These are phyloP conservation scores for Ericerus pela DNA, from an alignment of 1,140 invertebrate species.

Conservation along the genomic window DNA sequence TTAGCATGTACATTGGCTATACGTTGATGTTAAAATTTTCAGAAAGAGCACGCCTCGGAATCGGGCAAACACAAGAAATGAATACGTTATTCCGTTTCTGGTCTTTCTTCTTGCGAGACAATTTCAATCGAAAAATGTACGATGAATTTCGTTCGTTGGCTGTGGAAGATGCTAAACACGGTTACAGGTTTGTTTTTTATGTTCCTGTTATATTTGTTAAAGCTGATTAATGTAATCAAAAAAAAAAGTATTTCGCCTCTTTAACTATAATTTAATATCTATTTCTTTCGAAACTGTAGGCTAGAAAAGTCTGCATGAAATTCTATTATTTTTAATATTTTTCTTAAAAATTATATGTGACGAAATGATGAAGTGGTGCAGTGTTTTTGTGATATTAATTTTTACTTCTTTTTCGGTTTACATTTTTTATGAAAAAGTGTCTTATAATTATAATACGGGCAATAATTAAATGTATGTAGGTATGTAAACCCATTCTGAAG, in stretches of 20 bases:
- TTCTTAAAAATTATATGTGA: neutral
- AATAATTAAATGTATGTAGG: too few relatives aligned
- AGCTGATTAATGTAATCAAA: neutral
- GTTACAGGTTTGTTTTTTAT: constrained; percentile 55
- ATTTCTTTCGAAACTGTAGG: too few relatives aligned
- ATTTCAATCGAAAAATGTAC: constrained; percentile 98
- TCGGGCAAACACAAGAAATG: constrained; percentile 90
- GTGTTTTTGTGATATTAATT: neutral
- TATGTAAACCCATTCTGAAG: too few relatives aligned
- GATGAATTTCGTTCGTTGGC: constrained; percentile 83
- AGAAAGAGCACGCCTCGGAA: constrained; percentile 81
- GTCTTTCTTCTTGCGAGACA: constrained; percentile 97
- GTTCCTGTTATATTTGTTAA: neutral
- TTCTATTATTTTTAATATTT: neutral
- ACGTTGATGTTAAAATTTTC: constrained; percentile 11
- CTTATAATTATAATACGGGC: too few relatives aligned
- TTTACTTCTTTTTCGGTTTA: neutral
- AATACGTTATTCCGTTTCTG: constrained; percentile 96
- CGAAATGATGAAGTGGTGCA: neutral
- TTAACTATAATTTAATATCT: neutral
- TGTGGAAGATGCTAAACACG: constrained; percentile 76
- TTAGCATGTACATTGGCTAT: neutral
- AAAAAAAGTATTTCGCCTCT: neutral
- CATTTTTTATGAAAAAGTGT: too few relatives aligned
- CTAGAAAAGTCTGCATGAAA: neutral